Base-by-base conservation (phyloP, 2,797 vertebrate species). In the Pempheris klunzingeri region DNA sequence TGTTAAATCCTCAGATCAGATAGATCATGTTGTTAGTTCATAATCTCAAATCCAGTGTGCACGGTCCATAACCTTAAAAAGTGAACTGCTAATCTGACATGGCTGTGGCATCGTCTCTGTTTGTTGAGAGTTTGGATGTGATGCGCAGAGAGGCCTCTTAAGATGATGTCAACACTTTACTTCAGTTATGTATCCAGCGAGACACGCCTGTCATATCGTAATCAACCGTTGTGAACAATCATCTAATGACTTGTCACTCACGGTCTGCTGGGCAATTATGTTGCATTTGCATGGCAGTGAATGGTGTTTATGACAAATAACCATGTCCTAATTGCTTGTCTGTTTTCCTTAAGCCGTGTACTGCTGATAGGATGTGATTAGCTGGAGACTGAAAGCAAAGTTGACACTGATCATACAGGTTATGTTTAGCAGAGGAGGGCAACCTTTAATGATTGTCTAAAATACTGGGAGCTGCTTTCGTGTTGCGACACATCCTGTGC, bases 181-280 rank as follows among this genome's bases (percentile, higher is more conserved):
- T 90, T 84, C 71, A 82, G 88, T 89, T 89, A 84, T 85, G 90
- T 83, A 86, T 94, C 88, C 78, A 92, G 89, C 64, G 88, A 91
- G 89, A 90, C 85, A 80, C 90, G 89, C 87, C 90, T 92, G 94
- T 93, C 93, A 90, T 85, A 85, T 86, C 88, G 87, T 93, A 95
- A 95, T 95, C 94, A 96, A 90, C 93, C 87, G 89, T 92, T 88
- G 90, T 77, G 90, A 94, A 95, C 94, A 95, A 95, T 96, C 95
- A 95, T 90, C 91, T 94, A 95, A 94, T 95, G 93, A 93, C 94
- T 91, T 94, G 95, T 96, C 95, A 95, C 94, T 96, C 95, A 96
- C 91, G 92, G 88, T 88, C 90, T 94, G 92, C 92, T 86, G 92
- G 92, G 94, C 92, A 95, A 95, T 96, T 95, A 95, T 90, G 93